A percentile compares a stretch with the other conserved stretches of the same genome.
phyloP scores from a whole-genome alignment of 2,888 invertebrate species.

The Poecilus cupreus region DNA sequence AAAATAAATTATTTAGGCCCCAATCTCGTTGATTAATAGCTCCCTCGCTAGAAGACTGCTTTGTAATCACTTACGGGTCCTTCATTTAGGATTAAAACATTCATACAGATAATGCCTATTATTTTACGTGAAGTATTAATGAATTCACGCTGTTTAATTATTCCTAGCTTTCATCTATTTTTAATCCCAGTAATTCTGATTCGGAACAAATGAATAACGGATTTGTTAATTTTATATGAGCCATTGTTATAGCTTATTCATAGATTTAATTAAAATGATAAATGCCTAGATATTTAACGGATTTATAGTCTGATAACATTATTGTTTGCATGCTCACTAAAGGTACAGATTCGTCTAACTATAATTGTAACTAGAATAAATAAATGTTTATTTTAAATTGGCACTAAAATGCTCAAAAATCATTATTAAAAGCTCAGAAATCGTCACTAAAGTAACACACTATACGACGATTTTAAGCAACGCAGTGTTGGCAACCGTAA shows the following conservation, averaged over 20 bases:
- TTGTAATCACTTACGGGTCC: background rate
- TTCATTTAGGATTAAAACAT: background rate
- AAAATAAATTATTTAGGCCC: background rate
- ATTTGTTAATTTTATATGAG: background rate
- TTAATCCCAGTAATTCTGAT: background rate
- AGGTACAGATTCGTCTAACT: no score
- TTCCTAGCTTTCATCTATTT: background rate
- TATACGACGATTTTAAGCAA: no score
- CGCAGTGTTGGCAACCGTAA: no score
- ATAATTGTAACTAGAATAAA: no score
- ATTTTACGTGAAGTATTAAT: slow-evolving; percentile 1
- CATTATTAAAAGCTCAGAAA: no score
- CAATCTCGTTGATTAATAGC: slow-evolving; percentile 2
- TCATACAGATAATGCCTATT: background rate
- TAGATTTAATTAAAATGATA: background rate
- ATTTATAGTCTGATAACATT: no score
- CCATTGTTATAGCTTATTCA: background rate
- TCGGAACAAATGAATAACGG: background rate
- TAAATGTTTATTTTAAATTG: no score
- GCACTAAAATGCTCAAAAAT: no score
- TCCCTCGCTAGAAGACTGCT: background rate
- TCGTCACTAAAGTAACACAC: no score
- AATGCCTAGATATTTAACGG: background rate
- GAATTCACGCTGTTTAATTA: background rate
- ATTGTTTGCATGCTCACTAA: no score